Base-by-base conservation (phyloP, 2,888 invertebrate genomes). In the Serrognathus titanus region DNA sequence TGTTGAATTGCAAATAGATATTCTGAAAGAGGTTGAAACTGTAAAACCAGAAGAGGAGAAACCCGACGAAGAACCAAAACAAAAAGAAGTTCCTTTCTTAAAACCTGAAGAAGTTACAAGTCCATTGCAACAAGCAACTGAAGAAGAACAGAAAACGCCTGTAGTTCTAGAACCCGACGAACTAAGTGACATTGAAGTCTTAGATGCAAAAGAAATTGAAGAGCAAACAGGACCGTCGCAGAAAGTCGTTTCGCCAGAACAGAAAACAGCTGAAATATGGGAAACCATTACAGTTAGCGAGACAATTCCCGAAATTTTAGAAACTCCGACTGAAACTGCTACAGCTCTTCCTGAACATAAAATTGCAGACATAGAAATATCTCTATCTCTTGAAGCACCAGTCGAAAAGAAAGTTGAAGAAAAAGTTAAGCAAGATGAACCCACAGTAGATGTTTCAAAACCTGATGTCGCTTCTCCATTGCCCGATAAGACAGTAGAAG, bases 311-410 rank as follows among this genome's bases (percentile, higher is more conserved):
- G 13, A 16, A n/a, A 43, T 8, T 51, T 35, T 53, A 13, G 58
- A 52, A 48, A 57, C 55, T 39, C 51, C 45, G 46, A 60, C 60
- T 48, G 63, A 65, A 51, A 69, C 77, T 56, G 76, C 77, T 75
- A 77, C 78, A 13, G 62, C 69, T 1, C 72, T 43, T 16, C 43
- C 69, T 56, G 67, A 72, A 3, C 69, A 71, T 50, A 75, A 75
- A 10, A 77, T 77, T 6, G 70, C 72, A 55, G 59, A 70, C 2
- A 51, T 78, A 7, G 63, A 69, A 6, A 62, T 77, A 36, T 69
- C 71, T 7, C 62, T 67, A 7, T 76, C 77, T 51, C 66, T 69
- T 13, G 56, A 53, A 58, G 60, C 61, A 58, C 58, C 39, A 40
- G 35, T 35, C 1, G 57, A 51, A 40, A 45, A 50, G 52, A 24